Conservation (phyloP, 1,140 invertebrate genomes). For the Diprion similis region DNA sequence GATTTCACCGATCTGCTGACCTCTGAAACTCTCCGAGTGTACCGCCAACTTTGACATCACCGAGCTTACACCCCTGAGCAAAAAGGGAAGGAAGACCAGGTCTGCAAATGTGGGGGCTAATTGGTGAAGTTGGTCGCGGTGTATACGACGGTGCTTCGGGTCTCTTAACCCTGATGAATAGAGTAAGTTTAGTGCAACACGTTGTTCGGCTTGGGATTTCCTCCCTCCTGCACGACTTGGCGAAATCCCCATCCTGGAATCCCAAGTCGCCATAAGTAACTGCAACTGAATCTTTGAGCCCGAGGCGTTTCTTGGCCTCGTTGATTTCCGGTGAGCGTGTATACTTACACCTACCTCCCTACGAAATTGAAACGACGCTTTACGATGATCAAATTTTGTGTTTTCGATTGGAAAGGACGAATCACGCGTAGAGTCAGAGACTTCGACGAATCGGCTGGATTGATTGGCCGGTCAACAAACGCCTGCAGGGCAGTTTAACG, state of each 20-base stretch:
- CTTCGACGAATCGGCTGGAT: too few relatives aligned
- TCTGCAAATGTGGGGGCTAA: background rate
- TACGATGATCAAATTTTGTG: too few relatives aligned
- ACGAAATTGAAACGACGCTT: too few relatives aligned
- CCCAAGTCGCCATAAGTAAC: background rate
- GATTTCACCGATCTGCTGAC: too few relatives aligned
- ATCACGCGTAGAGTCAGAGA: too few relatives aligned
- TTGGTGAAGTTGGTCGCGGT: constrained; percentile 11
- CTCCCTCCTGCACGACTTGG: background rate
- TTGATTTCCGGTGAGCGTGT: background rate
- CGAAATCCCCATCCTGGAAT: background rate
- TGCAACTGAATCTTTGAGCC: background rate
- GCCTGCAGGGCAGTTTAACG: too few relatives aligned
- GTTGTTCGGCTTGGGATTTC: constrained; percentile 31
- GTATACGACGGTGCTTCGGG: background rate
- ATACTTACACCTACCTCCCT: too few relatives aligned
- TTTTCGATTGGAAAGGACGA: too few relatives aligned
- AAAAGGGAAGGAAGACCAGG: background rate
- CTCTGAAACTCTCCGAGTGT: too few relatives aligned
- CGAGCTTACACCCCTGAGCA: too few relatives aligned
- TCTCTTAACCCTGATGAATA: constrained; percentile 43
- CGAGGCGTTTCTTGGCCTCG: background rate
- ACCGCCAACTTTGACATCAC: too few relatives aligned
- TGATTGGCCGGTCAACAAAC: too few relatives aligned
- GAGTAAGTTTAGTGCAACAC: constrained; percentile 46